Percentiles rank a stretch among this genome's conserved stretches.
phyloP scores from a whole-genome alignment of 2,888 invertebrate genomes.

The Chirona hameri region DNA sequence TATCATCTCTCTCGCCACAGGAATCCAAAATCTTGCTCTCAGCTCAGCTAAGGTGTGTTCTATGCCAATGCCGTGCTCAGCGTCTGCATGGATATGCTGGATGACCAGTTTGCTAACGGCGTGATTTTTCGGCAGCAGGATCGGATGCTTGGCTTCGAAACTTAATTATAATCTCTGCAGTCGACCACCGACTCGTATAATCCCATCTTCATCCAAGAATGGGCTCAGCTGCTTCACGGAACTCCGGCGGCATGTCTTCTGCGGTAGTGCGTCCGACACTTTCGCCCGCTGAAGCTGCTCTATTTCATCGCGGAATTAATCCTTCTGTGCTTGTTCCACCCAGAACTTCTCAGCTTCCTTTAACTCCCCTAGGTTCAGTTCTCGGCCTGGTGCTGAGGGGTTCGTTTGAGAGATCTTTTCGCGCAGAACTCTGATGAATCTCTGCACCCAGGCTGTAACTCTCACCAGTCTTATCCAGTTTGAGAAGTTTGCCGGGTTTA shows the following conservation, averaged over 20 bases:
- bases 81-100: background rate
- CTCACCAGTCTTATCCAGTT: background rate
- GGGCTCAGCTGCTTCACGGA: background rate
- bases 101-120: background rate
- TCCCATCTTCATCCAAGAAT: background rate
- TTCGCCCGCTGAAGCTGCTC: background rate
- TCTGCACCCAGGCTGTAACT: constrained; percentile 1
- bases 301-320: background rate
- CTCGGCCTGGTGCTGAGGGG: background rate
- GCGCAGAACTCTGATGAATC: background rate
- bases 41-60: background rate
- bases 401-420: background rate
- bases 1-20: background rate
- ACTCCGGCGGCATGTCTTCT: background rate
- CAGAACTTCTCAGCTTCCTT: background rate
- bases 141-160: background rate
- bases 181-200: background rate
- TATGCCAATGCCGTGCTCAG: background rate
- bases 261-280: background rate
- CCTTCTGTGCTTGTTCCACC: background rate
- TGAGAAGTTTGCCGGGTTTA: background rate
- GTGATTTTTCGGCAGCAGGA: background rate
- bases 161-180: background rate
- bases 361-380: background rate
- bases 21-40: background rate